Evolutionary conservation across 2,113 vertebrate genomes (phyloP), one percentile per base, ranked within the genome.

Genomic region (Todiramphus chloris): DNA sequence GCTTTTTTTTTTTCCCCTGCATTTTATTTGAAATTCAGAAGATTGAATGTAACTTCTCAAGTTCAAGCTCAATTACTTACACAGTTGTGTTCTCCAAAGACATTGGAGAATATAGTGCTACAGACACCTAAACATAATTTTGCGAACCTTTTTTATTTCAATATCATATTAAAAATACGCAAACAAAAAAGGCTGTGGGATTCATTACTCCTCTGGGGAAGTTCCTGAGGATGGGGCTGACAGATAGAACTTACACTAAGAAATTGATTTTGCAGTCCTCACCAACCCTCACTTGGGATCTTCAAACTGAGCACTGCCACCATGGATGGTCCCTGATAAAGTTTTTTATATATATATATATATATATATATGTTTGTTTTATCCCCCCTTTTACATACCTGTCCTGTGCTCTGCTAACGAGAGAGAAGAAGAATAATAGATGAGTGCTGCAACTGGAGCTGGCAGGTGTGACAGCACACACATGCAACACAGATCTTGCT

Each of bases 401-500:
- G 31, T 21, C 2, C 67, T n/a, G 53, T 86, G 74, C 85, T 8
- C 6, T 74, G 74, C 0, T 5, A 78, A 69, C 72, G 68, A 85
- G 53, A 53, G 39, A 82, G 70, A 82, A 82, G 70, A 82, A 56
- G 70, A 82, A 59, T 87, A 96, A 94, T 12, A 43, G 67, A 87
- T 92, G 90, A 83, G 70, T 53, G 88, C 53, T 85, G 67, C 63
- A 85, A 72, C 63, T 64, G 59, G 43, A 74, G 67, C 7, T 95
- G 91, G 85, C 92, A 94, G 85, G 39, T 85, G 35, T 95, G 94
- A 78, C 73, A 90, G 88, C 75, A 82, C 85, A 31, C 51, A 53
- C 9, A 5, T 16, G 69, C 83, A 33, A 18, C 21, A 8, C 6
- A 41, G 96, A 64, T 79, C 79, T 46, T 92, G 92, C 82, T 93